Evolutionary conservation across 1,140 invertebrate genomes (phyloP).

Genomic region (Argopecten irradians): DNA sequence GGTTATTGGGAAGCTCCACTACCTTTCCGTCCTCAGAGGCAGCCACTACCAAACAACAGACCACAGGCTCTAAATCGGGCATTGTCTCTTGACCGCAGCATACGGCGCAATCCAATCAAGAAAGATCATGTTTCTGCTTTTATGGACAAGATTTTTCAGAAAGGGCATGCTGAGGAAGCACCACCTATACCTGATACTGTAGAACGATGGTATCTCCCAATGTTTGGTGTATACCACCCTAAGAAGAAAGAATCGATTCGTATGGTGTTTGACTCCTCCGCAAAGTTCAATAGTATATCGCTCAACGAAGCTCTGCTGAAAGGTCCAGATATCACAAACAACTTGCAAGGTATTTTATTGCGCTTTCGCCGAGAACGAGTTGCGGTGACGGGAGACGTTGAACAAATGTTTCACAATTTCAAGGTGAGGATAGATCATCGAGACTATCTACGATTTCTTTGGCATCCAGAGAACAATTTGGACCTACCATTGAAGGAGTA

Average conservation of each 20-base stretch:
- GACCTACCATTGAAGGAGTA: neutral
- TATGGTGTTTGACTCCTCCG: neutral
- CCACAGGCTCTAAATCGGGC: neutral
- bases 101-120: neutral
- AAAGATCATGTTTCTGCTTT: conserved; percentile 27
- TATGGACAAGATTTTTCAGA: neutral
- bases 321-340: neutral
- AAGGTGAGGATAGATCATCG: neutral
- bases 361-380: neutral
- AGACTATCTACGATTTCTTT: neutral
- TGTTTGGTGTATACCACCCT: conserved; percentile 31
- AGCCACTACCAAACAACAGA: neutral
- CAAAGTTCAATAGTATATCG: neutral
- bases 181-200: neutral
- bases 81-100: neutral
- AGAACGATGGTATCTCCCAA: conserved; percentile 32
- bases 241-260: neutral
- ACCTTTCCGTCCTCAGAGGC: neutral
- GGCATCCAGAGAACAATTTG: neutral
- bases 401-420: neutral
- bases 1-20: neutral
- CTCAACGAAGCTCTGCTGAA: neutral
- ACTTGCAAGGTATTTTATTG: neutral
- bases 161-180: neutral
- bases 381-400: neutral